Base-by-base conservation (phyloP, 2,888 invertebrate genomes). In the Zaprionus lineosus region DNA sequence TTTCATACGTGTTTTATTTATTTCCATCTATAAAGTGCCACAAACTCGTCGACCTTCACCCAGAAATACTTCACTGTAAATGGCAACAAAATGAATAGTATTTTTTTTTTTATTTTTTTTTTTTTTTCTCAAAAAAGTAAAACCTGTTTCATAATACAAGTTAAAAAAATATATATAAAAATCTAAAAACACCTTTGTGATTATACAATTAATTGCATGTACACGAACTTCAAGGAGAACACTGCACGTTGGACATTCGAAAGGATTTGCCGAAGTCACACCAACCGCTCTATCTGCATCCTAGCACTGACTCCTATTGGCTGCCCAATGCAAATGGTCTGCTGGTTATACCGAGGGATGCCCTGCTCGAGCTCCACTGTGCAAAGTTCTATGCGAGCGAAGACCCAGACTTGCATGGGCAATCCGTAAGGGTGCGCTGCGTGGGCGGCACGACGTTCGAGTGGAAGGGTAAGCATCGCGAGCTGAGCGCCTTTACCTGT, bases 241-340 rank as follows among this genome's bases (percentile, higher is more conserved):
- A 84, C 7, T 88, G 88, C 44, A 28, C 28, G 4, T 37, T 88
- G 55, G 71, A 88, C 36, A 44, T 87, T 2, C 78, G 85, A 52
- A 59, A 63, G 29, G 87, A 88, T 50, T 63, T 88, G 9, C 84
- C 84, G 0, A n/a, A n/a, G n/a, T n/a, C 91, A 91, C 40, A 92
- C 92, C 0, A 92, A 92, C 93, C 93, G 0, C 89, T 94, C 2
- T 91, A 92, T 70, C 79, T 94, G 1, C 89, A 86, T 34, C 89
- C 90, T 0, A 88, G 90, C 1, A 86, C 88, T 2, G 57, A 66
- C 6, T 48, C 62, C 15, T 88, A 87, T 57, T 87, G 87, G 82
- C 64, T 84, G 24, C 89, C 89, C 33, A 78, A 79, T 18, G 40
- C 46, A 0, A 29, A 73, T 0, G 89, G 90, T 1, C 67, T 74